Evolutionary conservation across 2,113 vertebrate genomes (phyloP).

Genomic region (Lampris incognitus): DNA sequence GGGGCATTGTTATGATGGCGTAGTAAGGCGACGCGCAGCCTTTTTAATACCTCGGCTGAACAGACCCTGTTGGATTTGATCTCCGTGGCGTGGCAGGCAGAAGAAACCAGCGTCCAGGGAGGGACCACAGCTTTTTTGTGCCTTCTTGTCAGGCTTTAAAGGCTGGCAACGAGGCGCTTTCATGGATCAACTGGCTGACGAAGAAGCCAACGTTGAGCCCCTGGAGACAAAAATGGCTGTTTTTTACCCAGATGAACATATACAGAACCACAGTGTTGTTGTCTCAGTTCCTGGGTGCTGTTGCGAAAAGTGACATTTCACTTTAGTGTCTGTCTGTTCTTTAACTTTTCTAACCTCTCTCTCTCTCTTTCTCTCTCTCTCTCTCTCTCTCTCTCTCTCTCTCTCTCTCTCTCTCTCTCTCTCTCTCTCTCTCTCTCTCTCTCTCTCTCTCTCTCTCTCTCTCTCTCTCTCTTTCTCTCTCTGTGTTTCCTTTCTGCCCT

Average conservation of each 20-base stretch:
- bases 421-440: slow-evolving; percentile 18
- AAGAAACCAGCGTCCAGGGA: not conserved
- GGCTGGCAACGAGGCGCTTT: slow-evolving; percentile 7
- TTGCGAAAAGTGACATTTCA: slow-evolving; percentile 36
- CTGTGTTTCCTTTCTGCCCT: slow-evolving; percentile 35
- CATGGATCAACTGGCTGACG: slow-evolving; percentile 22
- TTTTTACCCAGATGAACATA: slow-evolving; percentile 33
- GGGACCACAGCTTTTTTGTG: not conserved
- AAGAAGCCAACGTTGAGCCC: slow-evolving; percentile 7
- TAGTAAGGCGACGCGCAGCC: not conserved
- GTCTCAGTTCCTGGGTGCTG: slow-evolving; percentile 1
- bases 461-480: slow-evolving; percentile 28
- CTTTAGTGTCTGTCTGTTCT: slow-evolving; percentile 27
- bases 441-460: slow-evolving; percentile 27
- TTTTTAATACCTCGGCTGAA: not conserved
- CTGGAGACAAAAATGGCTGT: slow-evolving; percentile 24
- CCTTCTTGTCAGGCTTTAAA: not conserved
- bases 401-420: not conserved
- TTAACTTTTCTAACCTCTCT: slow-evolving; percentile 43
- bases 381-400: slow-evolving; percentile 32
- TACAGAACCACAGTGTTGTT: slow-evolving; percentile 14
- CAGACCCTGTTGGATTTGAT: not conserved
- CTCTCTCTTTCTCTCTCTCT: slow-evolving; percentile 18
- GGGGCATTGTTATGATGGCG: not conserved
- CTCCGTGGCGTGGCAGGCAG: not conserved